A percentile compares a stretch with the other conserved stretches of the same genome.
Evolutionary conservation across 2,797 vertebrate genomes (phyloP).

Genomic region (Rhinichthys osculus): DNA sequence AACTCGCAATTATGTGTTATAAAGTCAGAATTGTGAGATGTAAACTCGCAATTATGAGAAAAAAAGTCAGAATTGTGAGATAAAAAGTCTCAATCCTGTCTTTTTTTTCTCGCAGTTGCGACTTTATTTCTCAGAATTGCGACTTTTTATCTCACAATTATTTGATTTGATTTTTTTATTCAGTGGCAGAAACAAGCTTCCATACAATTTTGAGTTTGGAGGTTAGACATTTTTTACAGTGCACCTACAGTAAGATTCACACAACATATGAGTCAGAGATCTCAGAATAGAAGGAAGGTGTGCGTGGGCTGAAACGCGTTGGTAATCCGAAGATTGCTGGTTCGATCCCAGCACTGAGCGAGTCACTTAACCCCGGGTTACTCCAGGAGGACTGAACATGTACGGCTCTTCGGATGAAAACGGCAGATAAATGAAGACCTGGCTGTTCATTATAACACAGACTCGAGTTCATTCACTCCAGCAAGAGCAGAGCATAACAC

Average conservation of each 20-base stretch:
- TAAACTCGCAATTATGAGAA: no score
- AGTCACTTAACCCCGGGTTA: not conserved
- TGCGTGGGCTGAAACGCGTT: not conserved
- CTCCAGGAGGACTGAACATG: not conserved
- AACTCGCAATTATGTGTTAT: no score
- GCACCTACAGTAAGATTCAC: slow-evolving; percentile 13
- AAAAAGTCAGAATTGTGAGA: no score
- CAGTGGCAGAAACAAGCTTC: no score
- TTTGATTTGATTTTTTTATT: no score
- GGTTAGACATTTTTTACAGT: no score
- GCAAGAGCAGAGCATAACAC: not conserved
- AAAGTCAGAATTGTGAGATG: no score
- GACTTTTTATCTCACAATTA: no score
- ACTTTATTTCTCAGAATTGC: no score
- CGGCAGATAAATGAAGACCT: not conserved
- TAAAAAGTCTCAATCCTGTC: no score
- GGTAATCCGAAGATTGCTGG: not conserved
- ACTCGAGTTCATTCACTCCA: not conserved
- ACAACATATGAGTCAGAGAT: slow-evolving; percentile 1
- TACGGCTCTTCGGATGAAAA: not conserved
- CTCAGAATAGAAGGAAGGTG: slow-evolving; percentile 12
- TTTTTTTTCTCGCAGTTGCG: no score
- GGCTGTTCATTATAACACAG: not conserved
- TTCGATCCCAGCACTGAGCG: not conserved
- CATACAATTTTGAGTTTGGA: no score